Base-by-base conservation (phyloP, 2,797 vertebrate species). In the Anableps anableps region DNA sequence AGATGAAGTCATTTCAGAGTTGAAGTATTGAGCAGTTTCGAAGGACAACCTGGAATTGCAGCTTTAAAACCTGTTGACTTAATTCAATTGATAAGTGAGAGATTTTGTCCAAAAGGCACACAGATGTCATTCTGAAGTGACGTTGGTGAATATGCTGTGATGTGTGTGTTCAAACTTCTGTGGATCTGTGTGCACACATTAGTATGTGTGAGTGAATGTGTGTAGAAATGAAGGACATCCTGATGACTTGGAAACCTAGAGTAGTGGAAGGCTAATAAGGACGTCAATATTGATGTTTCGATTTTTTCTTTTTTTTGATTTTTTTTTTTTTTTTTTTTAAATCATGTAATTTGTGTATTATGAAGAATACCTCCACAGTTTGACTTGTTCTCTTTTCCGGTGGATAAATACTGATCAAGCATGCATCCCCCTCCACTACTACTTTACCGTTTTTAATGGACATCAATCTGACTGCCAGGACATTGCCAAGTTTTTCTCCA, bases 281-380 rank as follows among this genome's bases (percentile, higher is more conserved):
- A 90, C 83, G 78, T 89, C 72, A 74, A 79, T 87, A 66, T 80
- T 86, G 43, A 50, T 82, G 73, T 79, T 38, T 66, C 60, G n/a
- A n/a, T n/a, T n/a, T n/a, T n/a, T n/a, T n/a, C n/a, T n/a, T n/a
- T n/a, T 45, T 68, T 76, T 47, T 31, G 23, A 8, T 45, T 82
- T 45, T 71, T 41, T 51, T 66, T 80, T 64, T 6, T 76, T 62
- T 84, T 55, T 6, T 79, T 58, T 72, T 38, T 86, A n/a, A 53
- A 7, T 75, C 5, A 79, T 83, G 80, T 91, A 64, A 71, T 71
- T 45, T 45, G n/a, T 58, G 51, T 87, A 88, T 92, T n/a, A 88
- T 93, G 92, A 94, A 92, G 89, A 94, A 94, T 94, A 94, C 94
- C 94, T 95, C 94, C 91, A 89, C 82, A 78, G 87, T 88, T 93